Conservation (phyloP, 2,888 invertebrate genomes). For the Phania funesta region DNA sequence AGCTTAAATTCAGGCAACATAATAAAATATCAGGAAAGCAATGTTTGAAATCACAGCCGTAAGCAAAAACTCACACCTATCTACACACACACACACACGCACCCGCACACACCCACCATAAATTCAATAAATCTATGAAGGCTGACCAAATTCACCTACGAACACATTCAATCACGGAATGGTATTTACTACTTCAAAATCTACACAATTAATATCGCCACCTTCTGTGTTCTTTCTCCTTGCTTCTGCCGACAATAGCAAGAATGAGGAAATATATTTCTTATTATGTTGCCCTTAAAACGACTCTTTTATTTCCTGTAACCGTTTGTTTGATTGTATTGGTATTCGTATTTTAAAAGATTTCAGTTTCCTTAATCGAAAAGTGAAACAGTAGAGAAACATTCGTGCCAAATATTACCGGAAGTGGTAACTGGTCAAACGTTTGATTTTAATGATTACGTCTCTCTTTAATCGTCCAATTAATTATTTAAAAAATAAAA, state of each 20-base stretch:
- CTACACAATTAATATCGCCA: too few species aligned
- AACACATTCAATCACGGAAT: too few species aligned
- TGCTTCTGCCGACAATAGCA: not conserved
- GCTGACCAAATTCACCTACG: too few species aligned
- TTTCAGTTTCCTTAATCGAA: slow-evolving; percentile 31
- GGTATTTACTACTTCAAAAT: too few species aligned
- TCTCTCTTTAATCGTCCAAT: slow-evolving; percentile 17
- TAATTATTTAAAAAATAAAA: slow-evolving; percentile 2
- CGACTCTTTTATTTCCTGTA: slow-evolving; percentile 46
- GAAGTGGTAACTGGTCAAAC: slow-evolving; percentile 55
- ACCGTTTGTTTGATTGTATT: slow-evolving; percentile 25
- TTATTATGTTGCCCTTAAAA: slow-evolving; percentile 39
- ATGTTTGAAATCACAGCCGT: too few species aligned
- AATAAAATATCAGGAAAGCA: too few species aligned
- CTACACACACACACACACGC: too few species aligned
- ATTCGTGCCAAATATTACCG: slow-evolving; percentile 21
- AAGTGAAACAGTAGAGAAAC: slow-evolving; percentile 14
- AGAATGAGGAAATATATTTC: slow-evolving; percentile 10
- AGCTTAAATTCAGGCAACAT: too few species aligned
- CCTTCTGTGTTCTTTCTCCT: too few species aligned
- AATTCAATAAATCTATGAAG: too few species aligned
- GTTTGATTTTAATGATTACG: slow-evolving; percentile 55
- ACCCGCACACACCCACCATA: too few species aligned
- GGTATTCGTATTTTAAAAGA: slow-evolving; percentile 13
- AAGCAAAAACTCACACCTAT: too few species aligned